phyloP scores from a whole-genome alignment of 1,140 invertebrate genomes.

The Bilobella aurantiaca region DNA sequence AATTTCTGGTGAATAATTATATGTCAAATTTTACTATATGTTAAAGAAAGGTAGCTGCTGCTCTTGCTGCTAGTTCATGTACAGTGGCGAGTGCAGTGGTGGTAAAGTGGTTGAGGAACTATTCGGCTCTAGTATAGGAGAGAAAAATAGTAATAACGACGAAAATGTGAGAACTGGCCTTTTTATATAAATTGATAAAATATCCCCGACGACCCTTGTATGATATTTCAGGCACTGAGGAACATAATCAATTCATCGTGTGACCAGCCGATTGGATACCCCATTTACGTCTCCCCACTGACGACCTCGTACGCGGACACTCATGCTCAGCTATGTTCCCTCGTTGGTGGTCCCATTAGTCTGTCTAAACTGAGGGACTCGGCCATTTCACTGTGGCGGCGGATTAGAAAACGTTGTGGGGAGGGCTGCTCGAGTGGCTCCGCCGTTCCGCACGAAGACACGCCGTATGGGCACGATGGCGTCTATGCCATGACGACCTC shows the following conservation, averaged over 20 bases:
- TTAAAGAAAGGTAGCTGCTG: too few relatives aligned
- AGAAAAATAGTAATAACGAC: too few relatives aligned
- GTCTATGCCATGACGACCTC: constrained; percentile 58
- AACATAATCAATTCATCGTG: constrained; percentile 99
- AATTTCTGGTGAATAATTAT: too few relatives aligned
- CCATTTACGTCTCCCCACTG: constrained; percentile 96
- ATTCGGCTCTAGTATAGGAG: too few relatives aligned
- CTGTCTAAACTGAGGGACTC: constrained; percentile 59
- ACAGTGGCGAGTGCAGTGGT: too few relatives aligned
- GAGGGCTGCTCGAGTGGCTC: constrained; percentile 82
- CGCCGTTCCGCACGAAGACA: constrained; percentile 50
- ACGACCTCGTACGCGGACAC: constrained; percentile 95
- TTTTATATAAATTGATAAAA: too few relatives aligned
- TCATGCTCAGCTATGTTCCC: constrained; percentile 64
- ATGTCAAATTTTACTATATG: too few relatives aligned
- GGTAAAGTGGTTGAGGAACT: too few relatives aligned
- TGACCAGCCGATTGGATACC: constrained; percentile 96
- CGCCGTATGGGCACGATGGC: constrained; percentile 49
- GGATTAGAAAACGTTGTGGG: constrained; percentile 55
- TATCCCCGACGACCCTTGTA: too few relatives aligned
- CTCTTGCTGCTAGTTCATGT: too few relatives aligned
- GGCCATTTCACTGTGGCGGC: constrained; percentile 59
- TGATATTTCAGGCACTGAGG: constrained; percentile 64
- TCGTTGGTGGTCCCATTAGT: constrained; percentile 74
- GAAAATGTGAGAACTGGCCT: too few relatives aligned